Evolutionary conservation across 2,888 invertebrate genomes (phyloP).

Genomic region (Cabera pusaria): DNA sequence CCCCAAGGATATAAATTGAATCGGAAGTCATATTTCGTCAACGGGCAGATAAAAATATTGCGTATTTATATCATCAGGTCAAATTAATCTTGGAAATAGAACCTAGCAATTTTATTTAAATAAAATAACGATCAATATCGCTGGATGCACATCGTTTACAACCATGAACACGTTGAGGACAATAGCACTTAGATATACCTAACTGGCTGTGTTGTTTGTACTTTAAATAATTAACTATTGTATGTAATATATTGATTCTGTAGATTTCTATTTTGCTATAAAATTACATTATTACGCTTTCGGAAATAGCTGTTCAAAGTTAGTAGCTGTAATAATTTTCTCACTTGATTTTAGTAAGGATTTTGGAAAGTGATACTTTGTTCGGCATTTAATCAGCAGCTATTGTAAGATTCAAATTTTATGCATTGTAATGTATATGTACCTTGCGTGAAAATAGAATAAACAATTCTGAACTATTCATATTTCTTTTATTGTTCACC

Average conservation of each 20-base stretch:
- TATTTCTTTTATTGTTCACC: slow-evolving; percentile 19
- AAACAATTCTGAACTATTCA: slow-evolving; percentile 44
- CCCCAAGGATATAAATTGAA: too few relatives aligned
- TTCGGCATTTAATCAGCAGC: slow-evolving; percentile 24
- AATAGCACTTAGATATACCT: slow-evolving; percentile 8
- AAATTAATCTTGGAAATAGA: too few relatives aligned
- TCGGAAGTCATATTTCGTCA: too few relatives aligned
- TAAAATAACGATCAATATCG: too few relatives aligned
- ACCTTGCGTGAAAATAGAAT: slow-evolving; percentile 44
- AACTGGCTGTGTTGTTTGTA: slow-evolving; percentile 21
- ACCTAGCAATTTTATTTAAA: too few relatives aligned
- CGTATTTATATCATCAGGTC: too few relatives aligned
- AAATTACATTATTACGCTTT: slow-evolving; percentile 19
- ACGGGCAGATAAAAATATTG: too few relatives aligned
- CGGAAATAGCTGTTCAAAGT: slow-evolving; percentile 14
- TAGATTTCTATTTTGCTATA: slow-evolving; percentile 24
- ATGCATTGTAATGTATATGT: slow-evolving; percentile 29
- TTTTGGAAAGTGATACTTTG: slow-evolving; percentile 4
- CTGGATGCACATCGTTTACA: neutral
- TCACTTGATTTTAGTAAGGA: slow-evolving; percentile 5
- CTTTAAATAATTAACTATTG: slow-evolving; percentile 8
- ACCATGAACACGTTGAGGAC: neutral
- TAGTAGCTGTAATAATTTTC: neutral
- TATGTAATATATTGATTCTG: slow-evolving; percentile 19
- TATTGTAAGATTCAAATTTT: slow-evolving; percentile 27